These are phyloP conservation scores for Osmerus mordax DNA, from an alignment of 2,113 vertebrate species.

Conservation along the genomic window DNA sequence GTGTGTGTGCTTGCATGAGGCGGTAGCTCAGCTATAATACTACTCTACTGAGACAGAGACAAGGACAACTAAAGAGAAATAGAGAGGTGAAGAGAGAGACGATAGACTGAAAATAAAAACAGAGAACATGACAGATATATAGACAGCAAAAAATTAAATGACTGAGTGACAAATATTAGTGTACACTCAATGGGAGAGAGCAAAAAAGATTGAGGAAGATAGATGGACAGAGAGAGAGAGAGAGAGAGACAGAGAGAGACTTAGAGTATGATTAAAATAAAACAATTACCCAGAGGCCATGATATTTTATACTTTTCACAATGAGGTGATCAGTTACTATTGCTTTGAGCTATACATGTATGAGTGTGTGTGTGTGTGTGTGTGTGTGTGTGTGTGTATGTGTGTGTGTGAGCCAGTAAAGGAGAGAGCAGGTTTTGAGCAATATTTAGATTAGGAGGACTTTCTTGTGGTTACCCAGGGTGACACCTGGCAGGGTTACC, in stretches of 20 bases:
- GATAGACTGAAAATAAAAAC: background rate
- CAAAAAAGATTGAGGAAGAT: background rate
- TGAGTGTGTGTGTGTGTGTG: too few species aligned
- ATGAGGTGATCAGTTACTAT: too few species aligned
- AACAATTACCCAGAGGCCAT: too few species aligned
- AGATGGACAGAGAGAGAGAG: conserved; percentile 1
- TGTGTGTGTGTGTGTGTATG: too few species aligned
- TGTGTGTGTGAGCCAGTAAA: too few species aligned
- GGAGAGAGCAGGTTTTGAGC: too few species aligned
- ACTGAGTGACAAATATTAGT: background rate
- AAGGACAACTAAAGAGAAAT: background rate
- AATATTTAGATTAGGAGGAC: too few species aligned
- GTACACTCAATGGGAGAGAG: background rate
- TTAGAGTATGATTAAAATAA: background rate
- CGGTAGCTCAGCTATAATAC: background rate
- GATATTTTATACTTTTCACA: too few species aligned
- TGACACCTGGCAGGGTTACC: too few species aligned
- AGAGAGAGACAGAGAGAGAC: conserved; percentile 9
- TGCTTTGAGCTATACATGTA: too few species aligned
- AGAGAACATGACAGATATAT: background rate
- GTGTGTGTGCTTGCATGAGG: conserved; percentile 2
- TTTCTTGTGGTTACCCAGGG: too few species aligned
- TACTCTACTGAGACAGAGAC: background rate
- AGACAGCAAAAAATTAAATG: background rate
- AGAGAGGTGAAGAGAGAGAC: conserved; percentile 11